phyloP scores from a whole-genome alignment of 2,888 invertebrate genomes.

The Phortica magna region DNA sequence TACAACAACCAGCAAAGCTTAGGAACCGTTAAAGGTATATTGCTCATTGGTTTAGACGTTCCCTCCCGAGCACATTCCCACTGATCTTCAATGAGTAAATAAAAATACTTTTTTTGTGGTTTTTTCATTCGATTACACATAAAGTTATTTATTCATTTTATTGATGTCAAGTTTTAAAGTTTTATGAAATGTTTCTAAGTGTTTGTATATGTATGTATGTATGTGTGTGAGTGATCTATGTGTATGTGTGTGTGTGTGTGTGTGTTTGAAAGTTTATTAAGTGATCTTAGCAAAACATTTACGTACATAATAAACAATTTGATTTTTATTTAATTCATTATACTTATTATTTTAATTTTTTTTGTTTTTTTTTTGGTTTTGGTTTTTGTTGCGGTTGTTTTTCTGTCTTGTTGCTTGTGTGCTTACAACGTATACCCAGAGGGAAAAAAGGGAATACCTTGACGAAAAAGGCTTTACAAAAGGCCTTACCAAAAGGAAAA shows the following conservation, averaged over 20 bases:
- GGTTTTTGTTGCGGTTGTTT: too few species aligned
- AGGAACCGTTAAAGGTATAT: too few species aligned
- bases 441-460: too few species aligned
- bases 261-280: constrained; percentile 12
- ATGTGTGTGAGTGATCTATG: constrained; percentile 4
- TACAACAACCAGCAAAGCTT: too few species aligned
- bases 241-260: constrained; percentile 33
- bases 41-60: too few species aligned
- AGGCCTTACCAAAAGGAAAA: too few species aligned
- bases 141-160: constrained; percentile 14
- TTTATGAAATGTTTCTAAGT: not conserved
- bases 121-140: constrained; percentile 18
- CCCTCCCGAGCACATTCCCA: too few species aligned
- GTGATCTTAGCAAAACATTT: constrained; percentile 5
- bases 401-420: not conserved
- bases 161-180: constrained; percentile 1
- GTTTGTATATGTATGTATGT: not conserved
- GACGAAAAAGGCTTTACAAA: too few species aligned
- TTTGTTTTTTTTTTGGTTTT: not conserved
- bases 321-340: constrained; percentile 1
- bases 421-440: not conserved
- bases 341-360: constrained; percentile 1
- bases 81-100: not conserved
- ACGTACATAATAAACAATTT: not conserved
- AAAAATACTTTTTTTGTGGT: not conserved